Evolutionary conservation across 30 jellyfish, hydroid and myxozoan species (phyloP).

Genomic region (Aurelia sp.): DNA sequence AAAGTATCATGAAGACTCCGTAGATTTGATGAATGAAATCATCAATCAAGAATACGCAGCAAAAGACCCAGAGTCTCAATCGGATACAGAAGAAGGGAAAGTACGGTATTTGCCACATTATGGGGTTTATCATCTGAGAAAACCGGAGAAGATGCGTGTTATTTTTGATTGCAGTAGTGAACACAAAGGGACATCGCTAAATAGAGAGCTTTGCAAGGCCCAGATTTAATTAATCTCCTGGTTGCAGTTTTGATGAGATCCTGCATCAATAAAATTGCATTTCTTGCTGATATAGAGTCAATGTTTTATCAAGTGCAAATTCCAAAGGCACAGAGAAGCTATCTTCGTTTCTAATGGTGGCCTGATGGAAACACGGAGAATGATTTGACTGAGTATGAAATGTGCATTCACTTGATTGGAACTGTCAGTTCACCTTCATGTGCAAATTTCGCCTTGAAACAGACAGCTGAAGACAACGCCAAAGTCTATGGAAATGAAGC

Average conservation of each 20-base stretch:
- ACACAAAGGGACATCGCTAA: slow-evolving; percentile 37
- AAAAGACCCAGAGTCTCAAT: neutral
- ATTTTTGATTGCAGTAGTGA: neutral
- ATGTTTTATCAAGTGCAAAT: slow-evolving; percentile 52
- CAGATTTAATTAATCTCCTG: slow-evolving; percentile 54
- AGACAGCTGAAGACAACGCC: slow-evolving; percentile 33
- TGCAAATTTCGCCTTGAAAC: slow-evolving; percentile 39
- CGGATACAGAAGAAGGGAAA: slow-evolving; percentile 35
- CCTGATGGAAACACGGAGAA: too few relatives aligned
- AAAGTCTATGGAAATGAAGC: slow-evolving; percentile 7
- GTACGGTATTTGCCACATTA: slow-evolving; percentile 44
- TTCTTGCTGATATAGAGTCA: slow-evolving; percentile 41
- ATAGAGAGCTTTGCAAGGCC: slow-evolving; percentile 53
- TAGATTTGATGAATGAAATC: slow-evolving; percentile 2
- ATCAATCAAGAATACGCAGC: slow-evolving; percentile 8
- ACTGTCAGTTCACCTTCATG: too few relatives aligned
- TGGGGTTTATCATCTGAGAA: slow-evolving; percentile 37
- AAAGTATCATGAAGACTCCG: slow-evolving; percentile 7
- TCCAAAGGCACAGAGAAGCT: slow-evolving; percentile 7
- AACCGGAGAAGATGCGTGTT: slow-evolving; percentile 14
- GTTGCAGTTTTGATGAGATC: too few relatives aligned
- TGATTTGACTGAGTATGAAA: too few relatives aligned
- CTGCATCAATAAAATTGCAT: slow-evolving; percentile 28
- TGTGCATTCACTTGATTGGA: too few relatives aligned
- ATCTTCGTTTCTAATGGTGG: too few relatives aligned